Conservation (phyloP, 2,797 vertebrate species). For the Urosaurus nigricauda region DNA sequence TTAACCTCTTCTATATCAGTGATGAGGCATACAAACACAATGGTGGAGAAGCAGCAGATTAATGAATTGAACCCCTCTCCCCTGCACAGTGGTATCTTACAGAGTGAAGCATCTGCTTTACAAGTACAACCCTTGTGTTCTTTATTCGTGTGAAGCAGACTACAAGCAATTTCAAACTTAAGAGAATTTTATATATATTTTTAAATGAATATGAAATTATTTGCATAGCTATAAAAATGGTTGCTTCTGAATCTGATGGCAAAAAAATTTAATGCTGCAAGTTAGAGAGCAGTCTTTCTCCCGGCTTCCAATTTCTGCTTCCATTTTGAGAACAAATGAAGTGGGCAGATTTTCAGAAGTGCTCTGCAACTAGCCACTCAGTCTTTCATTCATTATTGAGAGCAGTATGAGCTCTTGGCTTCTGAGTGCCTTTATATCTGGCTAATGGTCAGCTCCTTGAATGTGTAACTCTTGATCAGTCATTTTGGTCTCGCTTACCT, state of each 20-base stretch:
- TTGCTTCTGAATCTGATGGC: not conserved
- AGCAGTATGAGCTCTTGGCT: not conserved
- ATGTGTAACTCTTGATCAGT: not conserved
- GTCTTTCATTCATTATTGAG: constrained; percentile 19
- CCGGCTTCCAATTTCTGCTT: not conserved
- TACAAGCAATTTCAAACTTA: constrained; percentile 18
- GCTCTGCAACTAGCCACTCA: constrained; percentile 2
- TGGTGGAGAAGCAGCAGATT: not conserved
- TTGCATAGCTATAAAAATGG: not conserved
- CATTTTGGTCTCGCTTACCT: constrained; percentile 34
- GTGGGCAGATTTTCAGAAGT: constrained; percentile 5
- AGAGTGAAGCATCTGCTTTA: not conserved
- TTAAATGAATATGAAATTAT: not conserved
- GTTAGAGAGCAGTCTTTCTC: not conserved
- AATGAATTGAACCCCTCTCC: not conserved
- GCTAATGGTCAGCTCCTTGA: constrained; percentile 13
- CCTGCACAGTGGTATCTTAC: not conserved
- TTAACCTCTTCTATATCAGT: not conserved
- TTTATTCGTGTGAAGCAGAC: not conserved
- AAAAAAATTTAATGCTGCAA: constrained; percentile 15
- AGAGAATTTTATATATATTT: too few species aligned
- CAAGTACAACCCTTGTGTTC: not conserved
- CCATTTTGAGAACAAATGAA: constrained; percentile 9
- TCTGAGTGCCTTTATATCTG: not conserved
- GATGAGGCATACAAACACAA: not conserved